Percentiles rank a stretch among this genome's conserved stretches.
Conservation (phyloP, 1,140 invertebrate species). For the Periplaneta americana region DNA sequence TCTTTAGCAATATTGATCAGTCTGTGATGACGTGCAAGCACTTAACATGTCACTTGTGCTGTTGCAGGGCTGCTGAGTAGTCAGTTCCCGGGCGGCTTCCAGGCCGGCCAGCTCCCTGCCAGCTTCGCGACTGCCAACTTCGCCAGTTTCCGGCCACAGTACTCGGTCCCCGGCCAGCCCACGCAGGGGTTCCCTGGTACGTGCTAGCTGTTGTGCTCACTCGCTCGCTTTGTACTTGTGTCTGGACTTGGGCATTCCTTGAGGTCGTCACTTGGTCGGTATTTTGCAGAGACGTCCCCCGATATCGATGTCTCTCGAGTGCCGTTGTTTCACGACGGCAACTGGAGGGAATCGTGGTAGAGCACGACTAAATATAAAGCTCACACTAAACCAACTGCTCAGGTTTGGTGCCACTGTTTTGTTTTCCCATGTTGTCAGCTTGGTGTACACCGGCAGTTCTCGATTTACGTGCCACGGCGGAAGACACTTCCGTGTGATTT, state of each 20-base stretch:
- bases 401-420: slow-evolving; percentile 8
- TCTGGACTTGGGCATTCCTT: not conserved
- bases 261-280: slow-evolving; percentile 7
- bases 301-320: slow-evolving; percentile 22
- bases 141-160: slow-evolving; percentile 83
- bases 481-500: too few relatives aligned
- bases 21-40: too few relatives aligned
- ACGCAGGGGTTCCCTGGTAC: slow-evolving; percentile 31
- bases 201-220: not conserved
- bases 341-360: slow-evolving; percentile 22
- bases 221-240: not conserved
- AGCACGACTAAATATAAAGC: not conserved
- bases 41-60: too few relatives aligned
- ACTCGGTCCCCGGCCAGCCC: slow-evolving; percentile 78
- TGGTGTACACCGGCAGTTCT: too few relatives aligned
- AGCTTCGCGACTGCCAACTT: slow-evolving; percentile 75
- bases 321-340: slow-evolving; percentile 21
- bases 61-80: slow-evolving; percentile 7
- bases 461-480: too few relatives aligned
- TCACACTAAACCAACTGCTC: not conserved
- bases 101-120: slow-evolving; percentile 55
- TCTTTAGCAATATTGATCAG: too few relatives aligned
- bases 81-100: slow-evolving; percentile 70
- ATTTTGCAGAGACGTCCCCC: slow-evolving; percentile 20
- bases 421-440: not conserved